Base-by-base conservation (phyloP, 2,797 vertebrate species). In the Phrynocephalus forsythii region DNA sequence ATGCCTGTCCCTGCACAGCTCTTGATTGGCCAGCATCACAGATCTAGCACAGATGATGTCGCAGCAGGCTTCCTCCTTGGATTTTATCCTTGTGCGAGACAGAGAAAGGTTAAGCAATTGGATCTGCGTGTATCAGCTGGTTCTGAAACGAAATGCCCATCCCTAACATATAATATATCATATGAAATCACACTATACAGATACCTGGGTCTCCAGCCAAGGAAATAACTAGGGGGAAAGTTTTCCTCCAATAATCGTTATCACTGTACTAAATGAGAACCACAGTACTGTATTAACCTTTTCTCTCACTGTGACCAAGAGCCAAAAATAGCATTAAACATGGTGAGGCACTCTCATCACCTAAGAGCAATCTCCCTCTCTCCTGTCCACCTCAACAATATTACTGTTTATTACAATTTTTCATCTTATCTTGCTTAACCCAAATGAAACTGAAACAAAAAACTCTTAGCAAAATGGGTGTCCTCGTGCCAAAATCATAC, bases 391-490 rank as follows among this genome's bases (percentile, higher is more conserved):
- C 4, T 84, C 50, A 76, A 38, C 30, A 84, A 76, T 76, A 66
- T 60, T 28, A 33, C 33, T 33, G 33, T 33, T 33, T 33, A 60
- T 33, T 71, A 56, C 48, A 56, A 24, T 26, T 20, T 83, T 22
- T 18, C 82, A 56, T 69, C 68, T 56, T 83, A 52, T 33, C 9
- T 83, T 28, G 33, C 71, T 83, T 72, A 83, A 71, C n/a, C 26
- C 6, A 72, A 72, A 72, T 82, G 82, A 56, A 83, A 52, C 50
- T 33, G 68, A 83, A 83, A 71, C 16, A 71, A 56, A 56, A 56
- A n/a, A 71, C 16, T 6, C 26, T 72, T 20, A 0, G 28, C 69
- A 83, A 83, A 83, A 56, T 18, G 28, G 11, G n/a, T 6, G 33
- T 50, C 5, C 79, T 33, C 48, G 33, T 73, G 30, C 33, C 52